Conservation (phyloP, 2,113 vertebrate genomes). For the Phylloscopus trochilus region DNA sequence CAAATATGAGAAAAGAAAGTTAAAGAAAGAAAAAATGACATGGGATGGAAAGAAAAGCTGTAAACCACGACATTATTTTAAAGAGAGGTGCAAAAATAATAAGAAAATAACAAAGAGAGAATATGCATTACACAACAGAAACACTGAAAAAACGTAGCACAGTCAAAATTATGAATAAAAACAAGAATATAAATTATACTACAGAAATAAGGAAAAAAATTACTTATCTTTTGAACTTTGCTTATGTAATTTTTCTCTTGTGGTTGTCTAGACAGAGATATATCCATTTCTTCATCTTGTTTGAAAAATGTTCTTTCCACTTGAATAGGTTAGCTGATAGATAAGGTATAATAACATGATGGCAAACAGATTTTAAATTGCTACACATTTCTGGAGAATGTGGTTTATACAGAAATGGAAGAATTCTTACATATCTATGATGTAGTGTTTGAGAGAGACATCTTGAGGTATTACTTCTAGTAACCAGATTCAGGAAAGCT, state of each 20-base stretch:
- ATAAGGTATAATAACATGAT: not conserved
- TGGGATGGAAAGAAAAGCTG: not conserved
- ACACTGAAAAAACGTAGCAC: not conserved
- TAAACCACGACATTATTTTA: not conserved
- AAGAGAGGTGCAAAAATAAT: not conserved
- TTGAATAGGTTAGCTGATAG: not conserved
- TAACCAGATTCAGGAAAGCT: not conserved
- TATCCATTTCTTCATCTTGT: rapidly evolving
- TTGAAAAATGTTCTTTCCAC: conserved; percentile 1
- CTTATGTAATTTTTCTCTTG: not conserved
- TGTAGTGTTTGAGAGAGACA: not conserved
- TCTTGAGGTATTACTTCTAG: not conserved
- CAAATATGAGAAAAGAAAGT: not conserved
- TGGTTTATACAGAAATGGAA: not conserved
- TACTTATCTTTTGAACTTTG: not conserved
- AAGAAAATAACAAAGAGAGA: not conserved
- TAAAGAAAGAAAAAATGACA: not conserved
- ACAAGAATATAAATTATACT: not conserved
- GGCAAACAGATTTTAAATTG: not conserved
- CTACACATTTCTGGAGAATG: not conserved
- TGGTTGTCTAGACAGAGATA: not conserved
- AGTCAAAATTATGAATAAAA: not conserved
- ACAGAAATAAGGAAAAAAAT: not conserved
- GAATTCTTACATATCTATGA: not conserved
- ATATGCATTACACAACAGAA: not conserved